A percentile compares a stretch with the other conserved stretches of the same genome.
These are phyloP conservation scores for Panurus biarmicus DNA, from an alignment of 2,113 vertebrate species.

Conservation along the genomic window DNA sequence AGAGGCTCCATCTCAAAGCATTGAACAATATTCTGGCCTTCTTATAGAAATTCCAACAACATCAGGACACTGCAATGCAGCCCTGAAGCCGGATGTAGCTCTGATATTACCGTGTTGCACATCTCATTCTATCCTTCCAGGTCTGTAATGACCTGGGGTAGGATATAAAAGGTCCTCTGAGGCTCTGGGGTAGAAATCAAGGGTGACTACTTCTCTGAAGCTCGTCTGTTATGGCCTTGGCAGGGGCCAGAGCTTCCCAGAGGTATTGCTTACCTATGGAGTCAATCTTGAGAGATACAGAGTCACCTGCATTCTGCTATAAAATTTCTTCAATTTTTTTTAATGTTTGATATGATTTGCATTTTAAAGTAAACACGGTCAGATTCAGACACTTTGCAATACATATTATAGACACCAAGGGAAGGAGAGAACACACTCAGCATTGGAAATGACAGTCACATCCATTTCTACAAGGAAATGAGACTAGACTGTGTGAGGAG, in stretches of 20 bases:
- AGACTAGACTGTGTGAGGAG: background rate
- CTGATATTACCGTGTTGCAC: background rate
- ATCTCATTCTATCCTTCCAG: background rate
- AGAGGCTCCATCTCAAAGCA: background rate
- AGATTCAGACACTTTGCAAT: background rate
- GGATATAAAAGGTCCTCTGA: background rate
- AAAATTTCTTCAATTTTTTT: background rate
- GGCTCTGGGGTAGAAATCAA: background rate
- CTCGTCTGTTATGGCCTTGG: background rate
- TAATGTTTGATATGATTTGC: background rate
- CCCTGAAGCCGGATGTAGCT: background rate
- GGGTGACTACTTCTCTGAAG: background rate
- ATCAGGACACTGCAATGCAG: background rate
- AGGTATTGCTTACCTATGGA: background rate
- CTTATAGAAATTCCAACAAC: background rate
- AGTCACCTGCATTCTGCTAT: background rate
- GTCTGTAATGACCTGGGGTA: accelerated
- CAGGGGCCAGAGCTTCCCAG: background rate
- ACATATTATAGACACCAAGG: background rate
- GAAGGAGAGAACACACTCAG: background rate
- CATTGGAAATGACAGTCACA: background rate
- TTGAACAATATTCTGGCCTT: background rate
- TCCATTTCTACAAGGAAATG: background rate
- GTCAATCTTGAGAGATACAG: background rate
- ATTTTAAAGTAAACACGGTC: background rate